A percentile compares a stretch with the other conserved stretches of the same genome.
These are phyloP conservation scores for Ranitomeya variabilis DNA, from an alignment of 2,113 vertebrate species.

Conservation along the genomic window DNA sequence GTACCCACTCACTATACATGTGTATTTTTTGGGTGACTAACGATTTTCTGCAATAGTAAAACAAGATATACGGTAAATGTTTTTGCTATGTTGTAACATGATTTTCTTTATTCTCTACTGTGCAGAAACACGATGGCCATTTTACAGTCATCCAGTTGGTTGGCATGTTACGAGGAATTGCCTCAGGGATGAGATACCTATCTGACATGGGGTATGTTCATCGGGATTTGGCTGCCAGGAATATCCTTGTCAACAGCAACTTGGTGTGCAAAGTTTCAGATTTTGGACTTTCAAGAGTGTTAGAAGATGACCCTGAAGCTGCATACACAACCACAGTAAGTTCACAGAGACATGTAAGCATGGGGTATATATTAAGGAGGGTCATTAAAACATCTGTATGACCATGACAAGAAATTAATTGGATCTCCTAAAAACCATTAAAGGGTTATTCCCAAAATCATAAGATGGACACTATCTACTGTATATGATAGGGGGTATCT, in stretches of 20 bases:
- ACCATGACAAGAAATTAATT: no score
- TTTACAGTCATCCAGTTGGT: constrained; percentile 96
- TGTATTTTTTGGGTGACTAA: background rate
- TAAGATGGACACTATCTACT: no score
- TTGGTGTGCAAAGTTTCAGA: constrained; percentile 82
- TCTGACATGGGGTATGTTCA: constrained; percentile 84
- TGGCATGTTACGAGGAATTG: constrained; percentile 92
- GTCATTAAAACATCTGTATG: no score
- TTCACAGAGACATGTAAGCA: constrained; percentile 44
- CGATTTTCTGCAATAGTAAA: background rate
- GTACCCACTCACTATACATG: no score
- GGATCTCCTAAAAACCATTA: no score
- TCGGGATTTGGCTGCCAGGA: constrained; percentile 80
- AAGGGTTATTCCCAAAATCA: no score
- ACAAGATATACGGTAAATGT: background rate
- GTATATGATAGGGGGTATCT: no score
- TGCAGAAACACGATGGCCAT: constrained; percentile 92
- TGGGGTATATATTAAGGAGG: no score
- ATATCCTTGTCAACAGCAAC: constrained; percentile 83
- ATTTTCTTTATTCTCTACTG: constrained; percentile 32
- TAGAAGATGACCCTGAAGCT: constrained; percentile 83
- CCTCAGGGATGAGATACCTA: constrained; percentile 85
- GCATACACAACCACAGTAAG: constrained; percentile 83
- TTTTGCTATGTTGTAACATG: background rate
- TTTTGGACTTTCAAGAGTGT: constrained; percentile 79